phyloP scores from a whole-genome alignment of 2,888 invertebrate genomes.

The Aspidiotus rigidus region DNA sequence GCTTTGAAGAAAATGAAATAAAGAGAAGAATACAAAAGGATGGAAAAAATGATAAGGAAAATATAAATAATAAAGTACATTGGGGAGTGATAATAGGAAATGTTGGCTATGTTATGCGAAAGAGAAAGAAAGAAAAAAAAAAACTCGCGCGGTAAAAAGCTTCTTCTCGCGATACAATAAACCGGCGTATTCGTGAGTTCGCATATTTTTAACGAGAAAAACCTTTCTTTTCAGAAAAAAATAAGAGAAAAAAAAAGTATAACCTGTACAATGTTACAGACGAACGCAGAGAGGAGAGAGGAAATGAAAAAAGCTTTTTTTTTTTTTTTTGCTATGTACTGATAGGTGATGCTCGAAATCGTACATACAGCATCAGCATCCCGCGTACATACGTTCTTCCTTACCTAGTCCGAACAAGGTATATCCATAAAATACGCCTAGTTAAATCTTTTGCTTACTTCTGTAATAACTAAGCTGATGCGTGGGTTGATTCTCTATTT shows the following conservation, averaged over 20 bases:
- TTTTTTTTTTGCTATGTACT: not conserved
- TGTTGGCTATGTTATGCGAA: conserved; percentile 26
- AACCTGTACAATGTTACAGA: conserved; percentile 19
- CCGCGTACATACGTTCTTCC: no score
- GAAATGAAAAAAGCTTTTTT: not conserved
- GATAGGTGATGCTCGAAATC: conserved; percentile 31
- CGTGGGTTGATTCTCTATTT: no score
- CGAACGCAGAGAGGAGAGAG: conserved; percentile 9
- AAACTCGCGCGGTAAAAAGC: conserved; percentile 29
- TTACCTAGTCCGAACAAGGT: no score
- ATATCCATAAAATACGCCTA: no score
- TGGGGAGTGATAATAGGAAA: conserved; percentile 34
- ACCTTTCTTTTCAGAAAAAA: conserved; percentile 19
- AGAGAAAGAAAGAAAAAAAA: conserved; percentile 6
- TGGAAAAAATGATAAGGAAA: conserved; percentile 30
- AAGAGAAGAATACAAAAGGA: conserved; percentile 33
- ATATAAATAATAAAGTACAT: conserved; percentile 33
- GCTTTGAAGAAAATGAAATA: conserved; percentile 28
- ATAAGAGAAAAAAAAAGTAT: conserved; percentile 7
- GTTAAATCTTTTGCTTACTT: no score
- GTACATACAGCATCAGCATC: not conserved
- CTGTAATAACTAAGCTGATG: no score
- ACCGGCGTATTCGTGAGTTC: conserved; percentile 32
- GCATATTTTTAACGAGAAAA: conserved; percentile 34
- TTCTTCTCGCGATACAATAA: conserved; percentile 30